Base-by-base conservation (phyloP, 2,888 invertebrate genomes). In the Unio pictorum region DNA sequence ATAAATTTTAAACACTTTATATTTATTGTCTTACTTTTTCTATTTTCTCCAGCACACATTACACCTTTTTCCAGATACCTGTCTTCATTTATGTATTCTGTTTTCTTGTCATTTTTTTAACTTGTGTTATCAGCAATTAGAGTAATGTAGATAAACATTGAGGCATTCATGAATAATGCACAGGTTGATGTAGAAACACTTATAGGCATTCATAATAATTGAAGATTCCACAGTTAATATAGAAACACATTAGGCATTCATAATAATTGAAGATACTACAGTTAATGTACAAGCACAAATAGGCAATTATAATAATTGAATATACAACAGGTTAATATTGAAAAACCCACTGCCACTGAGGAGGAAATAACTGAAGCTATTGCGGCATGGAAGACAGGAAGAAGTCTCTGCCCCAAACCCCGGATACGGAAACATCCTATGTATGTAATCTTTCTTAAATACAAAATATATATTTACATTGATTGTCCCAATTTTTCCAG, bases 291-390 rank as follows among this genome's bases (percentile, higher is more conserved):
- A 34, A 34, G 8, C 34, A 34, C 7, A 34, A 7, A 34, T 34
- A 34, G 7, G 7, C 7, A 34, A 7, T 34, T 8, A 34, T 34
- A 34, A 8, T 34, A 34, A 34, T 34, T 34, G 7, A 15, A 34
- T 57, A 62, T 62, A 23, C n/a, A 20, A 55, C 28, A 57, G 26
- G 17, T 59, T 30, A 66, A 73, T 34, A 64, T 72, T 45, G 73
- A 75, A 66, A 79, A 78, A 61, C 69, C 75, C 8, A 69, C 78
- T 2, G 77, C 75, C 11, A 81, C 77, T 54, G 73, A 79, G 34
- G 85, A 83, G 61, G 87, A 87, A 55, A 62, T 83, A 8, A 67
- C 73, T 23, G 73, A 78, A 17, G 86, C 84, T 11, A 72, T 72
- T 7, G 67, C 72, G 59, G 80, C 84, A 0, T 87, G 86, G 86